Percentiles rank a stretch among this genome's conserved stretches.
Evolutionary conservation across 2,888 invertebrate genomes (phyloP).

Genomic region (Nomada flava): DNA sequence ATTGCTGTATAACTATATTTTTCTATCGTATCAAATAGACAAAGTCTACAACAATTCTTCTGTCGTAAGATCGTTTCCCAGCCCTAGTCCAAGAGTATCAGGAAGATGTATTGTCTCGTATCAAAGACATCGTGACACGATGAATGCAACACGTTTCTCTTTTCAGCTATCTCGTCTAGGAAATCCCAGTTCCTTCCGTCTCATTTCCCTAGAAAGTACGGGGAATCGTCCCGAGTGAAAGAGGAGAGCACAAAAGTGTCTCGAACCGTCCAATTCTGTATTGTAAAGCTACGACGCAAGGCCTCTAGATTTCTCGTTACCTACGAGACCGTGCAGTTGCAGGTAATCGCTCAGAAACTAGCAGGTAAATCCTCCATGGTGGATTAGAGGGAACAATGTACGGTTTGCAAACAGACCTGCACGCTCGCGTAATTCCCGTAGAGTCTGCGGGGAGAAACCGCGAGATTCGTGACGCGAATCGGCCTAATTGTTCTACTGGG

Average conservation of each 20-base stretch:
- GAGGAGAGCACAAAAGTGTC: conserved; percentile 18
- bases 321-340: conserved; percentile 31
- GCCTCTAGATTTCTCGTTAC: conserved; percentile 32
- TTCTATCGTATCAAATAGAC: no score
- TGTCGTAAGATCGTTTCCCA: no score
- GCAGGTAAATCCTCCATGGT: conserved; percentile 50
- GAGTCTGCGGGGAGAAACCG: conserved; percentile 17
- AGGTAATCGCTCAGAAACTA: conserved; percentile 63
- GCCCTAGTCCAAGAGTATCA: no score
- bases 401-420: conserved; percentile 45
- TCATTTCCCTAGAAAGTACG: conserved; percentile 1
- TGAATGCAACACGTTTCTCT: background rate
- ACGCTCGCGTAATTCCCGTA: conserved; percentile 47
- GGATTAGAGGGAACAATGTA: conserved; percentile 33
- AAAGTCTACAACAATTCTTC: no score
- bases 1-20: background rate
- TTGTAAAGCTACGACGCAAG: conserved; percentile 14
- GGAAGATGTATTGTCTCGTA: background rate
- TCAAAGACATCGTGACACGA: no score
- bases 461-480: conserved; percentile 16
- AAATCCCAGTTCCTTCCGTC: background rate
- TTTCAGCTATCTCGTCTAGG: no score
- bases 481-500: conserved; percentile 33
- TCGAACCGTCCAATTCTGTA: conserved; percentile 15
- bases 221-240: background rate